These are phyloP conservation scores for Xyrauchen texanus DNA, from an alignment of 2,113 vertebrate genomes.

Conservation along the genomic window DNA sequence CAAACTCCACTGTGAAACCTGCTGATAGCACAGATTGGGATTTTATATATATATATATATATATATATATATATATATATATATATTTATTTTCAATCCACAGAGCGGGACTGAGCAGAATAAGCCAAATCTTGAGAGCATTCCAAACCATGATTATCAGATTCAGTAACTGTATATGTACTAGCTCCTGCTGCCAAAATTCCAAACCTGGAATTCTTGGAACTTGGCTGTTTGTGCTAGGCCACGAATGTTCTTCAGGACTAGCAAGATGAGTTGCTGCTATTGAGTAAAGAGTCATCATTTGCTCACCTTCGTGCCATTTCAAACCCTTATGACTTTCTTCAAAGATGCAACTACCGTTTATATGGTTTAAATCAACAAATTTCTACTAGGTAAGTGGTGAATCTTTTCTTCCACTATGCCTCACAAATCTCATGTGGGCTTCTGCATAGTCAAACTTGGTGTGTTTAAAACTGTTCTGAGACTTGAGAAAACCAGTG, in stretches of 20 bases:
- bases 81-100: not conserved
- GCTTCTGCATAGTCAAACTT: too few species aligned
- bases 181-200: not conserved
- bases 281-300: not conserved
- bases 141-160: constrained; percentile 25
- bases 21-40: constrained; percentile 41
- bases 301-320: not conserved
- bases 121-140: constrained; percentile 20
- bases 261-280: not conserved
- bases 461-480: too few species aligned
- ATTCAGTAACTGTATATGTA: constrained; percentile 3
- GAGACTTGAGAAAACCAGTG: too few species aligned
- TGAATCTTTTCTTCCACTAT: too few species aligned
- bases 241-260: not conserved
- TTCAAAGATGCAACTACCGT: too few species aligned
- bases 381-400: too few species aligned
- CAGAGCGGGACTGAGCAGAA: constrained; percentile 9
- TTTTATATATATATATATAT: not conserved
- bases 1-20: constrained; percentile 39
- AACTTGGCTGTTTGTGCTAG: not conserved
- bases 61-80: too few species aligned
- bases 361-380: too few species aligned
- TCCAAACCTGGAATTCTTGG: constrained; percentile 15
- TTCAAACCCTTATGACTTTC: too few species aligned
- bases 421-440: too few species aligned